These are phyloP conservation scores for Gasterosteus aculeatus DNA, from an alignment of 2,113 vertebrate species.

Conservation along the genomic window DNA sequence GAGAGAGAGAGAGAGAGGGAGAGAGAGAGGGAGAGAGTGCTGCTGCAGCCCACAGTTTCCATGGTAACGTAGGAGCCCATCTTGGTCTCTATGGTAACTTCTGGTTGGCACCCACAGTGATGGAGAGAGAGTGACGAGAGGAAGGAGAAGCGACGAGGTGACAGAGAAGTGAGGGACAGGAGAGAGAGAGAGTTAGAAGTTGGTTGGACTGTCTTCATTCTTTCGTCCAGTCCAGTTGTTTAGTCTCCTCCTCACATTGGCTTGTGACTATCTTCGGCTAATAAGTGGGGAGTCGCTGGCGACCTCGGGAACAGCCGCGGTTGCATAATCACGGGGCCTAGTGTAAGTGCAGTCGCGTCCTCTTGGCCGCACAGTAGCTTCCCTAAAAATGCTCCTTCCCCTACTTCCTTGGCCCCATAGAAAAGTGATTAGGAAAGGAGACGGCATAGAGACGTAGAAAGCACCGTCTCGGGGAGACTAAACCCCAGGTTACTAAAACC, in stretches of 20 bases:
- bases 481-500: neutral
- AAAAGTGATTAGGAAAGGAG: neutral
- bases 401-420: too few species aligned
- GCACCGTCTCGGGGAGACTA: too few species aligned
- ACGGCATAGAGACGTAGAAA: too few species aligned
- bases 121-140: slow-evolving; percentile 24
- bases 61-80: slow-evolving; percentile 82
- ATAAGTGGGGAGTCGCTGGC: neutral
- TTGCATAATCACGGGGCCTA: neutral
- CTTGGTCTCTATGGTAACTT: slow-evolving; percentile 88
- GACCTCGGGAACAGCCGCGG: neutral
- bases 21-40: slow-evolving; percentile 48
- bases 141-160: slow-evolving; percentile 44
- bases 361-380: too few species aligned
- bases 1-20: slow-evolving; percentile 11
- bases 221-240: neutral
- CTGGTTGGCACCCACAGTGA: slow-evolving; percentile 69
- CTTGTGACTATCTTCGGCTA: neutral
- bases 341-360: too few species aligned
- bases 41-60: slow-evolving; percentile 83
- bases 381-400: too few species aligned
- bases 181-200: slow-evolving; percentile 10
- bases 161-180: slow-evolving; percentile 31
- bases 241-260: neutral
- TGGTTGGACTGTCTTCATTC: neutral